A percentile compares a stretch with the other conserved stretches of the same genome.
Conservation (phyloP, 2,113 vertebrate genomes). For the Phrynocephalus versicolor region DNA sequence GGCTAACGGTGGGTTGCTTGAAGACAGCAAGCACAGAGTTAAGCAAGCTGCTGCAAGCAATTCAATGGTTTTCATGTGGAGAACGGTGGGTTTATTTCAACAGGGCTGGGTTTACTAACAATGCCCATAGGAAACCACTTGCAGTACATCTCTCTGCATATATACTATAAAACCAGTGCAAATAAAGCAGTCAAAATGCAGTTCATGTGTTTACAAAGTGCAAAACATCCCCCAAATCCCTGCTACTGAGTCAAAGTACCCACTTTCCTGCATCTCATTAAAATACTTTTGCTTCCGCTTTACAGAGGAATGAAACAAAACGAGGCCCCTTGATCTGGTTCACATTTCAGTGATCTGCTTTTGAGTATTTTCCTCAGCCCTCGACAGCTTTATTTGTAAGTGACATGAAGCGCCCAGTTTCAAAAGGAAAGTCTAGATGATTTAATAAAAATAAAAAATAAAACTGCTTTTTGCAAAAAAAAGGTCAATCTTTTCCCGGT, state of each 20-base stretch:
- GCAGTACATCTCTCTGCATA: constrained; percentile 62
- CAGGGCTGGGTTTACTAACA: constrained; percentile 76
- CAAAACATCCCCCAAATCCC: constrained; percentile 71
- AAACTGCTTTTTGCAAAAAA: constrained; percentile 56
- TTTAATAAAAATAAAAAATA: too few species aligned
- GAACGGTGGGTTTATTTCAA: constrained; percentile 64
- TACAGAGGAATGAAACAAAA: constrained; percentile 74
- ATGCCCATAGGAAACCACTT: constrained; percentile 75
- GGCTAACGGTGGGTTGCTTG: constrained; percentile 65
- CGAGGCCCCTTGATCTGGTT: constrained; percentile 54
- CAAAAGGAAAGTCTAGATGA: constrained; percentile 78
- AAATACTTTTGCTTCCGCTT: constrained; percentile 64
- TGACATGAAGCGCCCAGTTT: constrained; percentile 73
- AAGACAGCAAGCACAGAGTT: constrained; percentile 33
- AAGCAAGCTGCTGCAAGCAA: constrained; percentile 50
- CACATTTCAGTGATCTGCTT: constrained; percentile 72
- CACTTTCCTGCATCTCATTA: constrained; percentile 60
- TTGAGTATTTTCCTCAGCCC: constrained; percentile 67
- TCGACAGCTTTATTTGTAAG: constrained; percentile 60
- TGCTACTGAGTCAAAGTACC: constrained; percentile 58
- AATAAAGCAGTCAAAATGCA: constrained; percentile 76
- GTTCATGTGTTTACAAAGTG: constrained; percentile 79
- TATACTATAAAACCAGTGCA: constrained; percentile 78
- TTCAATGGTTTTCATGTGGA: constrained; percentile 70
- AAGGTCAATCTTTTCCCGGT: constrained; percentile 46